A percentile compares a stretch with the other conserved stretches of the same genome.
phyloP scores from a whole-genome alignment of 2,113 vertebrate species.

The Talpa occidentalis region DNA sequence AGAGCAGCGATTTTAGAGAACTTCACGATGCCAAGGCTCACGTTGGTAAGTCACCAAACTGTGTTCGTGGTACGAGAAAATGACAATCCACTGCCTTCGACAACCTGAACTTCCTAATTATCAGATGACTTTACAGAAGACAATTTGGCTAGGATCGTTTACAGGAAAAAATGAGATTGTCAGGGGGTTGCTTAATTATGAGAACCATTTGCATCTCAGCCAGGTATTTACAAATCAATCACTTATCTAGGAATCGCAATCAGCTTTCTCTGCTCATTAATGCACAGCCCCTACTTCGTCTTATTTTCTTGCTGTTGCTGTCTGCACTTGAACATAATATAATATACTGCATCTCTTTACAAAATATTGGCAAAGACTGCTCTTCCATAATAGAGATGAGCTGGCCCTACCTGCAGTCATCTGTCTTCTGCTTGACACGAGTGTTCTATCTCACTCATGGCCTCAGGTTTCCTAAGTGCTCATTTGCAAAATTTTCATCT shows the following conservation, averaged over 20 bases:
- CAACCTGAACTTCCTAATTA: background rate
- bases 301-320: slow-evolving; percentile 11
- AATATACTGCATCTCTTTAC: slow-evolving; percentile 52
- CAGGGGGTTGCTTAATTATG: slow-evolving; percentile 12
- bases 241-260: slow-evolving; percentile 4
- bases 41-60: background rate
- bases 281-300: background rate
- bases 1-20: slow-evolving; percentile 31
- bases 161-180: background rate
- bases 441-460: slow-evolving; percentile 63
- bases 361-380: slow-evolving; percentile 64
- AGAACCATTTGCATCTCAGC: slow-evolving; percentile 57
- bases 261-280: slow-evolving; percentile 52
- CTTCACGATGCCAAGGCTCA: background rate
- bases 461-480: slow-evolving; percentile 56
- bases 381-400: slow-evolving; percentile 54
- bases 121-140: slow-evolving; percentile 1
- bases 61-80: background rate
- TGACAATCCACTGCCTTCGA: background rate
- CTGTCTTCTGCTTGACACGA: slow-evolving; percentile 64
- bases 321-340: slow-evolving; percentile 58
- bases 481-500: slow-evolving; percentile 65
- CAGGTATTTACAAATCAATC: slow-evolving; percentile 66
- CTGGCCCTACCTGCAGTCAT: slow-evolving; percentile 49
- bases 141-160: slow-evolving; percentile 20